Base-by-base conservation (phyloP, 2,888 invertebrate genomes). In the Cryptocheilus praepositus region DNA sequence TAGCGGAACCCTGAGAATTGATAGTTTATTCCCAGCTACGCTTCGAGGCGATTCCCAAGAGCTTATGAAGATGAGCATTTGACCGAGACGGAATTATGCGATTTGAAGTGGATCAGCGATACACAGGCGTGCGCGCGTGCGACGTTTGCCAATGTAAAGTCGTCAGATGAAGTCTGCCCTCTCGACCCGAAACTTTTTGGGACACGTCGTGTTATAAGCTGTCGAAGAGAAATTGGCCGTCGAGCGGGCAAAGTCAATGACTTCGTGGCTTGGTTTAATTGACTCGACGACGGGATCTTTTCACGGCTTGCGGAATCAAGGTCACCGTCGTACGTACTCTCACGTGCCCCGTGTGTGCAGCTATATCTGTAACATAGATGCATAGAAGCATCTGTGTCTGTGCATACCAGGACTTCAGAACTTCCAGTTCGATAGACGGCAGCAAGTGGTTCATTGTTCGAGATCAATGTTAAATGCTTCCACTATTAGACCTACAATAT, bases 231-330 rank as follows among this genome's bases (percentile, higher is more conserved):
- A 79, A 81, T 82, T 81, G 76, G 71, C 76, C 74, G 76, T 69
- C 71, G 72, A 70, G 58, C 70, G 56, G 8, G 3, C 71, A 67
- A 79, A 83, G 84, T 84, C 84, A 80, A 72, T 83, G 84, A 84
- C 84, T 84, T 77, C 70, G 72, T 82, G 82, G 83, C 83, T 82
- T 81, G 79, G 83, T 83, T 84, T 82, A 84, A 84, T 83, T 83
- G 83, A 82, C 79, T 77, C 64, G 70, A 77, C 73, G 73, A 70
- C 64, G 71, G 76, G 74, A 74, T 79, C 72, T 81, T 80, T 77
- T 83, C 78, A 77, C 75, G 70, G 76, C 77, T 70, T 70, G 59
- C 64, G 71, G 76, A 81, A 83, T 81, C 83, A 82, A 83, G 83
- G 83, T 71, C 83, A 83, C 46, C 53, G 67, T 60, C 46, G 58